Base-by-base conservation (phyloP, 2,888 invertebrate species). In the Pachliopta kotzebuea region DNA sequence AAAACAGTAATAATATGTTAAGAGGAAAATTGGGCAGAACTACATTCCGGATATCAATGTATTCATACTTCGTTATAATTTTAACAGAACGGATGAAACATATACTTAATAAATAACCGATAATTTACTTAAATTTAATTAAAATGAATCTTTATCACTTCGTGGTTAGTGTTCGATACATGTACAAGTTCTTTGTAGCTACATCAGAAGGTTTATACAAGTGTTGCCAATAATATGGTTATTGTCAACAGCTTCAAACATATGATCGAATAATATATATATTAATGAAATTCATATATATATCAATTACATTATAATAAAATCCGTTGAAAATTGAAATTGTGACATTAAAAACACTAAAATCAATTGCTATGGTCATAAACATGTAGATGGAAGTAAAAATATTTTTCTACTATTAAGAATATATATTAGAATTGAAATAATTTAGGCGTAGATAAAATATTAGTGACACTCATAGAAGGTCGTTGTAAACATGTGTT, bases 401-500 rank as follows among this genome's bases (percentile, higher is more conserved):
- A 4, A 31, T 9, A 31, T 11, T 45, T n/a, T n/a, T 1, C 6
- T n/a, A 6, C 3, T n/a, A 8, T n/a, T 45, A n/a, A 8, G 45
- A 7, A 17, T 53, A 23, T 42, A 37, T 37, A 23, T 18, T 52
- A 21, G n/a, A 42, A 55, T 9, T 61, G 17, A 20, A 42, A 26
- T 21, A 55, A 37, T 31, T 56, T 56, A 56, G 37, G n/a, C 49
- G 14, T 21, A 21, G 14, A 20, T 42, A 31, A 23, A 55, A 62
- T 37, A 52, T 37, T 62, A 18, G 50, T n/a, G 37, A 23, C 14
- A 52, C 29, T 29, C 20, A 26, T 26, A 29, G 60, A 61, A 61
- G 65, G 60, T 50, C 60, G 23, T 54, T 21, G 29, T 23, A 45
- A 53, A 53, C 56, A 56, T 50, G 50, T 60, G 52, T 60, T 21